Conservation (phyloP, 2,113 vertebrate species). For the Gadus chalcogrammus region DNA sequence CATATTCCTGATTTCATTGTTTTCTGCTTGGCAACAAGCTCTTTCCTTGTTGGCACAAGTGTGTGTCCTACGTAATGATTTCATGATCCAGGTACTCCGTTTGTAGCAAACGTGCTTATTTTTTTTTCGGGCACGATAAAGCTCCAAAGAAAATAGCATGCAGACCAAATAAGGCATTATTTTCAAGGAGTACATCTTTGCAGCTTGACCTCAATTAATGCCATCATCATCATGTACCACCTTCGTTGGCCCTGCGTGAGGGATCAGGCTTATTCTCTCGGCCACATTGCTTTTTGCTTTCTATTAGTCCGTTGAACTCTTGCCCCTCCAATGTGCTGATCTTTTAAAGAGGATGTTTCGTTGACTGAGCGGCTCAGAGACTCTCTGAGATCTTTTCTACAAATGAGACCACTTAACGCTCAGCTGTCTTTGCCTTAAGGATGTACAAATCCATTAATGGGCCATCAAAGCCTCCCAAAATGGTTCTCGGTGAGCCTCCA, state of each 20-base stretch:
- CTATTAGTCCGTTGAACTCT: not conserved
- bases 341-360: slow-evolving; percentile 30
- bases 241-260: slow-evolving; percentile 27
- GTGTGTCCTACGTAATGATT: slow-evolving; percentile 42
- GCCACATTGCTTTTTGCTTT: not conserved
- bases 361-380: slow-evolving; percentile 17
- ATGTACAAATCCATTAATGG: slow-evolving; percentile 32
- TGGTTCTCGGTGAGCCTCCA: not conserved
- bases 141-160: slow-evolving; percentile 38
- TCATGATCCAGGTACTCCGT: slow-evolving; percentile 44
- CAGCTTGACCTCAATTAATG: slow-evolving; percentile 59
- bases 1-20: slow-evolving; percentile 55
- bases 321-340: not conserved
- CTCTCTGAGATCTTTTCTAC: slow-evolving; percentile 29
- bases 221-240: slow-evolving; percentile 23
- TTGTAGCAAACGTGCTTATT: slow-evolving; percentile 16
- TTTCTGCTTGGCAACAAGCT: slow-evolving; percentile 50
- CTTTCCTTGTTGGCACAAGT: slow-evolving; percentile 51
- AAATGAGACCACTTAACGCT: slow-evolving; percentile 33
- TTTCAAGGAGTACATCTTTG: slow-evolving; percentile 21
- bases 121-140: slow-evolving; percentile 37
- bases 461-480: slow-evolving; percentile 27
- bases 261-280: slow-evolving; percentile 7
- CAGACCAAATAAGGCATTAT: slow-evolving; percentile 18
- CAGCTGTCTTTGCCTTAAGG: slow-evolving; percentile 29